These are phyloP conservation scores for Chromoteleia sp. DNA, from an alignment of 2,888 invertebrate species.

Conservation along the genomic window DNA sequence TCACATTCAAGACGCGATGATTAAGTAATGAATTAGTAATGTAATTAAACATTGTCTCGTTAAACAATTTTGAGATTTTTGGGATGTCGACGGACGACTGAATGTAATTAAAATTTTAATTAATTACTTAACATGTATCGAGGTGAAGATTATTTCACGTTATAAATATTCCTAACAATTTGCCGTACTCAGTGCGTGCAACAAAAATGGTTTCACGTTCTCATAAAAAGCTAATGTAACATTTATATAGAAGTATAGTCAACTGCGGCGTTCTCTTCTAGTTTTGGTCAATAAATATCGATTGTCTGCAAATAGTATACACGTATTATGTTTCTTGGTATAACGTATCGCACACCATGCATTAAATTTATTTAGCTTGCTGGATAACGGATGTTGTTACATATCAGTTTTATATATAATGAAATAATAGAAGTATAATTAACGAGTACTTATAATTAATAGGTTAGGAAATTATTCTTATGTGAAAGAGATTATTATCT, in stretches of 20 bases:
- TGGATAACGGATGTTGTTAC: slow-evolving; percentile 18
- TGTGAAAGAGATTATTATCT: not conserved
- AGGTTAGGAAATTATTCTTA: not conserved
- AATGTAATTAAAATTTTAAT: slow-evolving; percentile 9
- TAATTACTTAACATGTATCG: slow-evolving; percentile 2
- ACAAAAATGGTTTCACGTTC: not conserved
- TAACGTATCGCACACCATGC: slow-evolving; percentile 7
- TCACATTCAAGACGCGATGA: slow-evolving; percentile 1
- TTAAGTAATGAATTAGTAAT: slow-evolving; percentile 33
- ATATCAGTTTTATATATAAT: slow-evolving; percentile 17
- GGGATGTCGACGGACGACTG: not conserved
- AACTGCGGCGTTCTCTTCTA: slow-evolving; percentile 8
- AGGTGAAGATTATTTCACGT: slow-evolving; percentile 3
- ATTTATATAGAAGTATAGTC: slow-evolving; percentile 16
- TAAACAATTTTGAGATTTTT: not conserved
- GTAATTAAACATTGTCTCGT: slow-evolving; percentile 9
- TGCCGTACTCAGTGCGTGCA: too few relatives aligned
- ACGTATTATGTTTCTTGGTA: slow-evolving; percentile 30
- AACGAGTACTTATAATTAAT: slow-evolving; percentile 24
- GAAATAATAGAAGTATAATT: slow-evolving; percentile 6
- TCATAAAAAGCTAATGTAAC: not conserved
- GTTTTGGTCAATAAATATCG: slow-evolving; percentile 62
- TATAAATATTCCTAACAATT: not conserved
- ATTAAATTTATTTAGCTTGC: slow-evolving; percentile 16
- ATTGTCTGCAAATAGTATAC: slow-evolving; percentile 35